Percentiles rank a stretch among this genome's conserved stretches.
Conservation (phyloP, 2,797 vertebrate genomes). For the Mastacembelus armatus region DNA sequence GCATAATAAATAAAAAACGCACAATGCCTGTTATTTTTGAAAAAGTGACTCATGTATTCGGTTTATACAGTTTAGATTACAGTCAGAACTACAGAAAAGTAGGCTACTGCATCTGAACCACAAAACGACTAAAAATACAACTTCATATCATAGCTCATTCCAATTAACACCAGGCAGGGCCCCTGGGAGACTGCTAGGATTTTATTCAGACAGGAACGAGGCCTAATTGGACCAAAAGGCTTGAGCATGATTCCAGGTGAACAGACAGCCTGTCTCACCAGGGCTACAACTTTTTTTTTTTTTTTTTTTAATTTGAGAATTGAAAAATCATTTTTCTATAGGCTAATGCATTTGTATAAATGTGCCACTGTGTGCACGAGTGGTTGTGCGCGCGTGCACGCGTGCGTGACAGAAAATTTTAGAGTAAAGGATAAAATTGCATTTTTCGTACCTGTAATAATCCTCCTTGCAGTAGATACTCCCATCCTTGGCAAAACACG, state of each 20-base stretch:
- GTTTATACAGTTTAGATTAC: constrained; percentile 9
- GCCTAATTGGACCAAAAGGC: constrained; percentile 24
- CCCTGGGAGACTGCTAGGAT: constrained; percentile 9
- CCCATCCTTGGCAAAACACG: constrained; percentile 99
- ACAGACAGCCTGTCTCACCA: constrained; percentile 32
- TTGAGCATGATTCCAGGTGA: constrained; percentile 16
- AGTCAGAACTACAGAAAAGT: not conserved
- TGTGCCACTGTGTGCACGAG: not conserved
- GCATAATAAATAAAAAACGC: too few relatives aligned
- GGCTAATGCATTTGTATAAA: not conserved
- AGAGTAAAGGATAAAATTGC: not conserved
- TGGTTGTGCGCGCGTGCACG: not conserved
- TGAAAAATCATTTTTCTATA: not conserved
- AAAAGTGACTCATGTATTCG: too few relatives aligned
- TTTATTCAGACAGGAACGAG: constrained; percentile 27
- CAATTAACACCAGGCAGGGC: constrained; percentile 14
- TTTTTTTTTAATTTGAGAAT: not conserved
- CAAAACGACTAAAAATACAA: not conserved
- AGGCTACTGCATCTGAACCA: not conserved
- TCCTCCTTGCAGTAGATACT: constrained; percentile 99
- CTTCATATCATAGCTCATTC: constrained; percentile 9
- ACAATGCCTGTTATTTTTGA: not conserved
- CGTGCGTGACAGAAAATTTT: not conserved
- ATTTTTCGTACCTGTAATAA: constrained; percentile 95
- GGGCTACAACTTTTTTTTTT: not conserved